phyloP scores from a whole-genome alignment of 2,113 vertebrate species.

The Lasiurus cinereus region DNA sequence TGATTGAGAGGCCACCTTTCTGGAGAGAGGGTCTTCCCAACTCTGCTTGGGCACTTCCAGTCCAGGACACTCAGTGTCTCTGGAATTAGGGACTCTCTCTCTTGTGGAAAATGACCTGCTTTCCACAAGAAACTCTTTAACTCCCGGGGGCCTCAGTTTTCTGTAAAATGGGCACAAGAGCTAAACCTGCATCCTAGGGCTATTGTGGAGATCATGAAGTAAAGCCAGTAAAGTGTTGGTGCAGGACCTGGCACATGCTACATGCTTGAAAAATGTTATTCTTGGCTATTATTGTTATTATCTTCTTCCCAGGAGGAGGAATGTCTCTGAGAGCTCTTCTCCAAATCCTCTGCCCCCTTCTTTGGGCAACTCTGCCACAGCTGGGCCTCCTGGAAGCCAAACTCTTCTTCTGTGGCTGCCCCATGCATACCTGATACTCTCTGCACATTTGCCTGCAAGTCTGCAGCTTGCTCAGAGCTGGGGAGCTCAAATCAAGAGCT shows the following conservation, averaged over 20 bases:
- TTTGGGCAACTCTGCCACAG: not conserved
- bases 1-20: not conserved
- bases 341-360: not conserved
- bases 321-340: not conserved
- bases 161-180: slow-evolving; percentile 30
- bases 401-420: not conserved
- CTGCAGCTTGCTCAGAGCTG: not conserved
- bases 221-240: not conserved
- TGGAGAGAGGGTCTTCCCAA: not conserved
- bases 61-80: not conserved
- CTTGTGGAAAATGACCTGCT: not conserved
- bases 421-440: not conserved
- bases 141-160: not conserved
- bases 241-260: fast-evolving
- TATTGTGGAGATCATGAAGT: not conserved
- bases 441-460: not conserved
- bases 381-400: not conserved
- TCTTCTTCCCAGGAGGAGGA: not conserved
- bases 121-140: not conserved
- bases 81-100: not conserved
- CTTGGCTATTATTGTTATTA: not conserved
- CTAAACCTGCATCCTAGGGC: not conserved
- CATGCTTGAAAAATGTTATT: not conserved
- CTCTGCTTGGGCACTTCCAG: not conserved
- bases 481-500: not conserved